Evolutionary conservation across 2,113 vertebrate species (phyloP).

Genomic region (Tautogolabrus adspersus): DNA sequence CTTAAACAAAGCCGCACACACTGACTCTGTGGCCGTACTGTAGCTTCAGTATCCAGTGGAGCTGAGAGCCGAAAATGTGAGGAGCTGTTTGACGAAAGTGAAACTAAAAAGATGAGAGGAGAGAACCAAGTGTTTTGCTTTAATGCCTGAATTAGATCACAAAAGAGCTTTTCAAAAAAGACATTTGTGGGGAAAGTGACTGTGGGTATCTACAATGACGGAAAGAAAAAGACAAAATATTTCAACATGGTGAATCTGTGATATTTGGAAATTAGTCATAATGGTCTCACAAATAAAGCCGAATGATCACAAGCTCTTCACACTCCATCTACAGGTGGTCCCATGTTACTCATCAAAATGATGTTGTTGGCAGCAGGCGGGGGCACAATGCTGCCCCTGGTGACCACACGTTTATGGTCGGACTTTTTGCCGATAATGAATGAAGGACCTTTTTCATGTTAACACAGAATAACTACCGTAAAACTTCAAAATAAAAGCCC

Average conservation of each 20-base stretch:
- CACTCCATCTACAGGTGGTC: too few species aligned
- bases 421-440: too few species aligned
- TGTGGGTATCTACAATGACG: not conserved
- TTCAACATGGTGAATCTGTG: not conserved
- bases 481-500: too few species aligned
- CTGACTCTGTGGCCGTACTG: constrained; percentile 18
- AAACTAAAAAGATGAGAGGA: constrained; percentile 56
- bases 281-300: too few species aligned
- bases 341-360: too few species aligned
- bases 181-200: constrained; percentile 10
- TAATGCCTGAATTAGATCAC: constrained; percentile 48
- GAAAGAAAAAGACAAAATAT: not conserved
- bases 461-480: too few species aligned
- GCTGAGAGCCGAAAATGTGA: constrained; percentile 42
- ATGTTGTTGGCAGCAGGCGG: too few species aligned
- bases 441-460: too few species aligned
- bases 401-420: too few species aligned
- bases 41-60: constrained; percentile 21
- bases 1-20: constrained; percentile 7
- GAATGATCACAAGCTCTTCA: too few species aligned
- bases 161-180: not conserved
- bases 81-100: constrained; percentile 60
- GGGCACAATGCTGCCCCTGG: too few species aligned
- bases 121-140: constrained; percentile 25
- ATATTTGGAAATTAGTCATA: not conserved